Percentiles rank a stretch among this genome's conserved stretches.
These are phyloP conservation scores for Clarias magur DNA, from an alignment of 2,113 vertebrate species.

Conservation along the genomic window DNA sequence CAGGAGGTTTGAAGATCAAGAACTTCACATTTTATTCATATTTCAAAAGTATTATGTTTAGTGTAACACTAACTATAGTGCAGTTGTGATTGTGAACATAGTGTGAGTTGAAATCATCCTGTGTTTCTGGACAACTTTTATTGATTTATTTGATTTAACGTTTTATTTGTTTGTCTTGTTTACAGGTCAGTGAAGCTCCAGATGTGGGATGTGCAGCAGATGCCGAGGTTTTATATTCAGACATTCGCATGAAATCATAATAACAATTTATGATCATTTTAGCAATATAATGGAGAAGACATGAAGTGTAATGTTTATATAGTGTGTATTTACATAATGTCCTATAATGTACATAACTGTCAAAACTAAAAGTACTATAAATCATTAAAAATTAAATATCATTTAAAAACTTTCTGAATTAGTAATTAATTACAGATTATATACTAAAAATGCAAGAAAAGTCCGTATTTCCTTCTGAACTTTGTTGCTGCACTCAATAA, in stretches of 20 bases:
- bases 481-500: not conserved
- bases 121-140: not conserved
- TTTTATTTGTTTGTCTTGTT: conserved; percentile 8
- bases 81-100: not conserved
- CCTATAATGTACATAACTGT: not conserved
- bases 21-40: not conserved
- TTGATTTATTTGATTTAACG: not conserved
- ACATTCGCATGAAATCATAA: not conserved
- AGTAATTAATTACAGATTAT: not conserved
- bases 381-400: not conserved
- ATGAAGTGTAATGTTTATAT: not conserved
- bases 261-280: not conserved
- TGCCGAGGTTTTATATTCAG: conserved; percentile 25
- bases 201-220: not conserved
- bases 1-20: conserved; percentile 3
- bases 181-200: not conserved
- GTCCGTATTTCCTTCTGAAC: too few relatives aligned
- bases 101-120: not conserved
- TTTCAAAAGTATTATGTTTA: not conserved
- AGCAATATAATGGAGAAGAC: not conserved
- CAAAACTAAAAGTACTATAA: not conserved
- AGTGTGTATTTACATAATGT: not conserved
- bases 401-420: not conserved
- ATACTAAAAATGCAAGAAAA: not conserved
- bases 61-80: not conserved